phyloP scores from a whole-genome alignment of 2,797 vertebrate genomes.

The Hipposideros larvatus region DNA sequence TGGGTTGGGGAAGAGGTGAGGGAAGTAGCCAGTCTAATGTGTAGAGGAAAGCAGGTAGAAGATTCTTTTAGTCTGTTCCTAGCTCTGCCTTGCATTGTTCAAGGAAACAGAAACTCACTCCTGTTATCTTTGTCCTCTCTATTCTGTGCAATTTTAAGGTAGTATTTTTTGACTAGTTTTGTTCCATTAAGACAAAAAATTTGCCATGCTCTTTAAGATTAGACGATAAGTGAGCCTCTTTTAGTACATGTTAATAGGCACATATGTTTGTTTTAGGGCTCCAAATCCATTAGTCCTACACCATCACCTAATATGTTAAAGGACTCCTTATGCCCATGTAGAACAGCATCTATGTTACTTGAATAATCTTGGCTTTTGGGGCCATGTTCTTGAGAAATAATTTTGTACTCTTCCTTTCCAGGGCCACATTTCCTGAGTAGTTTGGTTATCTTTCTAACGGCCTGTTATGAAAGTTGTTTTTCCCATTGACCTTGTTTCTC shows the following conservation, averaged over 20 bases:
- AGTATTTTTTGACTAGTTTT: slow-evolving; percentile 46
- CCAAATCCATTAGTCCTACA: not conserved
- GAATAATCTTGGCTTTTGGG: slow-evolving; percentile 59
- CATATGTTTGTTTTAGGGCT: slow-evolving; percentile 11
- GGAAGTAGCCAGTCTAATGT: not conserved
- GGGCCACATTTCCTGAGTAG: slow-evolving; percentile 74
- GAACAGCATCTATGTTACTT: slow-evolving; percentile 31
- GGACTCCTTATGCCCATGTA: not conserved
- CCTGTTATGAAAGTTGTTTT: slow-evolving; percentile 76
- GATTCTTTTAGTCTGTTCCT: not conserved
- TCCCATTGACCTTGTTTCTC: slow-evolving; percentile 72
- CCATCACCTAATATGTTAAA: not conserved
- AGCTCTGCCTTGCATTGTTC: slow-evolving; percentile 7
- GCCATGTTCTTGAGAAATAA: slow-evolving; percentile 66
- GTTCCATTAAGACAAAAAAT: slow-evolving; percentile 30
- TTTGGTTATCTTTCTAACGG: slow-evolving; percentile 77
- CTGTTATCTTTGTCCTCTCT: slow-evolving; percentile 38
- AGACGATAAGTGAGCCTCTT: not conserved
- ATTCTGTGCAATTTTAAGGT: slow-evolving; percentile 33
- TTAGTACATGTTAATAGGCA: not conserved
- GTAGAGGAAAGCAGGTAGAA: not conserved
- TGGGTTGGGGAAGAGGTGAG: not conserved
- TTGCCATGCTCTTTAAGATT: slow-evolving; percentile 7
- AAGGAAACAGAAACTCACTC: not conserved
- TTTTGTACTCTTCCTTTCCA: slow-evolving; percentile 73